Evolutionary conservation across 1,140 invertebrate genomes (phyloP).

Genomic region (Psilanteris sp.): DNA sequence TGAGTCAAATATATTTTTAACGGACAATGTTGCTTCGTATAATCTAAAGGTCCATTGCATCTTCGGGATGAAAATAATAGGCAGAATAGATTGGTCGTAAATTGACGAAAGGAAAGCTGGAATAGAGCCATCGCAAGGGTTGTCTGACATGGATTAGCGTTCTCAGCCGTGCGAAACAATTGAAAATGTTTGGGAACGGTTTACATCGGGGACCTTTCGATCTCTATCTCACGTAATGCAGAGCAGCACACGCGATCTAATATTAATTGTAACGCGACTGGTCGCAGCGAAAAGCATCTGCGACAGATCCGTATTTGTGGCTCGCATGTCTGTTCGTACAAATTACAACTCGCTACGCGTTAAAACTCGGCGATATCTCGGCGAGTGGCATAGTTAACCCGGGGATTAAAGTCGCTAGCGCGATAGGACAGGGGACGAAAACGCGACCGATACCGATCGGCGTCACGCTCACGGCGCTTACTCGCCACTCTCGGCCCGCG

Average conservation of each 20-base stretch:
- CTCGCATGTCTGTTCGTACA: constrained; percentile 49
- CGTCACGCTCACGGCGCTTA: constrained; percentile 57
- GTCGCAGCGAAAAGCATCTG: constrained; percentile 19
- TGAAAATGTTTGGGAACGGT: constrained; percentile 41
- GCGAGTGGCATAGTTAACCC: constrained; percentile 58
- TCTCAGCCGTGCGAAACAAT: constrained; percentile 41
- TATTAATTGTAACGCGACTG: constrained; percentile 56
- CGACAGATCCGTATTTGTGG: constrained; percentile 31
- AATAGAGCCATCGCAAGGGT: constrained; percentile 28
- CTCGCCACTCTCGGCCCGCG: constrained; percentile 25
- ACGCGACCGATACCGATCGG: constrained; percentile 54
- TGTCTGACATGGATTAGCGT: constrained; percentile 13
- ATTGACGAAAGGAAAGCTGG: constrained; percentile 3
- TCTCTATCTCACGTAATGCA: constrained; percentile 59
- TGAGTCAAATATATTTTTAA: too few species aligned
- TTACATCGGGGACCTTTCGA: constrained; percentile 23
- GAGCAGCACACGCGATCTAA: constrained; percentile 45
- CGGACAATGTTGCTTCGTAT: too few species aligned
- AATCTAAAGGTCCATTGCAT: too few species aligned
- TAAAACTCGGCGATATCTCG: constrained; percentile 53
- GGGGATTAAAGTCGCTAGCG: constrained; percentile 43
- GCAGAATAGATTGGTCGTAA: too few species aligned
- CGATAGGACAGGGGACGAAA: constrained; percentile 16
- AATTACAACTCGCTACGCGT: constrained; percentile 60
- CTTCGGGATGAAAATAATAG: too few species aligned